Evolutionary conservation across 2,888 invertebrate species (phyloP).

Genomic region (Athetis lepigone): DNA sequence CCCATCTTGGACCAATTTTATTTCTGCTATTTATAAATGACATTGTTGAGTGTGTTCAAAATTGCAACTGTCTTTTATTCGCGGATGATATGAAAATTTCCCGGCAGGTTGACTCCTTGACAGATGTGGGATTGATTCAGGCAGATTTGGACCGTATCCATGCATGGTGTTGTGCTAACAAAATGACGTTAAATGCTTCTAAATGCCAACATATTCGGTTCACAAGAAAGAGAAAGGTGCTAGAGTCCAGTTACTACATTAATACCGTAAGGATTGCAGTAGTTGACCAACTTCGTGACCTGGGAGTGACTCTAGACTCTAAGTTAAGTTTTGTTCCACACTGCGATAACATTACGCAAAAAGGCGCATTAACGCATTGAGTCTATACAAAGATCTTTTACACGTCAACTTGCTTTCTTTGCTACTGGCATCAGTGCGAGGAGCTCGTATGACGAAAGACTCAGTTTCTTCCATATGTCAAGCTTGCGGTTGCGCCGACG

Average conservation of each 20-base stretch:
- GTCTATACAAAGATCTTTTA: too few species aligned
- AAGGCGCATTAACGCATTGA: too few species aligned
- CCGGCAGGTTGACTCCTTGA: neutral
- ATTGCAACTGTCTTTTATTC: constrained; percentile 2
- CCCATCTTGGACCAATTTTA: constrained; percentile 4
- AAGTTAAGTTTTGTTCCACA: too few species aligned
- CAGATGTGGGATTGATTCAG: neutral
- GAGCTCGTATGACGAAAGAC: too few species aligned
- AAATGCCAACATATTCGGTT: constrained; percentile 7
- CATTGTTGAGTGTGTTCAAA: neutral
- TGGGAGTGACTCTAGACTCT: too few species aligned
- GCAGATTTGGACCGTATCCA: constrained; percentile 2
- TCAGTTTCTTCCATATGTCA: too few species aligned
- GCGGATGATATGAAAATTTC: constrained; percentile 11
- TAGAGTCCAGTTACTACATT: neutral
- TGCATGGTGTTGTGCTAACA: constrained; percentile 1
- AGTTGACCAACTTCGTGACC: constrained; percentile 5
- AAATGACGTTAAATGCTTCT: neutral
- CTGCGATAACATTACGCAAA: too few species aligned
- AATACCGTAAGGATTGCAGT: constrained; percentile 1
- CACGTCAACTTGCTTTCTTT: neutral
- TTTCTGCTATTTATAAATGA: too few species aligned
- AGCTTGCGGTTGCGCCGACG: neutral
- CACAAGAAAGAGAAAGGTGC: neutral
- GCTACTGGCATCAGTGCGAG: too few species aligned